Base-by-base conservation (phyloP, 2,888 invertebrate species). In the Cheilosia impressa region DNA sequence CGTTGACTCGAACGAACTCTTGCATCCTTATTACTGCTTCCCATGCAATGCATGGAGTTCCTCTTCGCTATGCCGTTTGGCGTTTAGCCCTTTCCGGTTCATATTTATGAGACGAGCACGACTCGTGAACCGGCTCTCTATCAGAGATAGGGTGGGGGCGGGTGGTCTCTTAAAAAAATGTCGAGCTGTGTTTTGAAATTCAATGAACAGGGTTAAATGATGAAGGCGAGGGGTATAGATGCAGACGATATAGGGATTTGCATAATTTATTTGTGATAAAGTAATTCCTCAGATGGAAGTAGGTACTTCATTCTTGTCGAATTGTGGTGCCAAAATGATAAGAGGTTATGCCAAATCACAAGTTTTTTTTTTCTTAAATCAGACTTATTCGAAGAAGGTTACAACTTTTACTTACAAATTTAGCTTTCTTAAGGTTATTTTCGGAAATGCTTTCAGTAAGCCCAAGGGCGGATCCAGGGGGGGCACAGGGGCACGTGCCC, bases 1-100 rank as follows among this genome's bases (percentile, higher is more conserved):
- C 55, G 53, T 50, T 50, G 24, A 43, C 43, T 34, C 15, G 17
- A 53, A 43, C 31, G 50, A 68, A 63, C 41, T 71, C 58, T 71
- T 75, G 84, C 84, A 84, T 79, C 71, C 79, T 75, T 75, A 79
- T 79, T 66, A 63, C 69, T 62, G 53, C 22, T 79, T 69, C 5
- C 43, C 84, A 75, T 84, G 79, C 84, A 84, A 79, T 84, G 63
- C 71, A 76, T 55, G 58, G 22, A 34, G 66, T 50, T 47, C 63
- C 63, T 57, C 47, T 62, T 69, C 34, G 41, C 58, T 75, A 69
- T 65, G 52, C 68, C 62, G 68, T 52, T 52, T 31, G 52, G 41
- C 53, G 60, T 73, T 82, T 55, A 76, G 68, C 79, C 75, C 71
- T 79, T 79, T 71, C 62, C 55, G 75, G 73, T 75, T 71, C 79